Base-by-base conservation (phyloP, 2,888 invertebrate genomes). In the Busseola fusca region DNA sequence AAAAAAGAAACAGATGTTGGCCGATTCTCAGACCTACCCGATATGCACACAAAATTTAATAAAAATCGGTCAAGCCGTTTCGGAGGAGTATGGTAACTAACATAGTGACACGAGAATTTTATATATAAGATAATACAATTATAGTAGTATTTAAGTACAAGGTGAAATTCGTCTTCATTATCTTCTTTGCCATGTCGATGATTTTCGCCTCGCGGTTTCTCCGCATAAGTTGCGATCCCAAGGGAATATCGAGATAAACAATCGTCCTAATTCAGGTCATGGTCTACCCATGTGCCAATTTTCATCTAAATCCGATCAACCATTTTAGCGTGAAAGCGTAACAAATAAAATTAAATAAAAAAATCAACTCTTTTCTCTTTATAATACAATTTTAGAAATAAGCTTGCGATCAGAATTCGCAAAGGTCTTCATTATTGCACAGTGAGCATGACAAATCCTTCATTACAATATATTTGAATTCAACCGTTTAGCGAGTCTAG, bases 391-490 rank as follows among this genome's bases (percentile, higher is more conserved):
- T 45, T 48, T 50, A n/a, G n/a, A 50, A 50, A n/a, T 10, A 50
- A 50, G 10, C n/a, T n/a, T 21, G n/a, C 1, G 48, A 10, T 3
- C 48, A 48, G 48, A 48, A 48, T n/a, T 48, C 48, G 21, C 9
- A 48, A 21, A 48, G 9, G 48, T 21, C 21, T 48, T 48, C 3
- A 50, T 48, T 48, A 45, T 48, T 48, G 48, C 10, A n/a, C 10
- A 50, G n/a, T 4, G 48, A 50, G 4, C 4, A n/a, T 10, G 10
- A 50, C 1, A 50, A 50, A 12, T n/a, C n/a, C n/a, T 50, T 50
- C 10, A 50, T 50, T 50, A 10, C 3, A 50, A 50, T 50, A n/a
- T 50, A 50, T 59, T 66, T n/a, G 4, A 60, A 62, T 34, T 60
- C 40, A 42, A 10, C 40, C 9, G 60, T 25, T 4, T 45, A n/a